phyloP scores from a whole-genome alignment of 2,888 invertebrate species.

The Acronicta leporina region DNA sequence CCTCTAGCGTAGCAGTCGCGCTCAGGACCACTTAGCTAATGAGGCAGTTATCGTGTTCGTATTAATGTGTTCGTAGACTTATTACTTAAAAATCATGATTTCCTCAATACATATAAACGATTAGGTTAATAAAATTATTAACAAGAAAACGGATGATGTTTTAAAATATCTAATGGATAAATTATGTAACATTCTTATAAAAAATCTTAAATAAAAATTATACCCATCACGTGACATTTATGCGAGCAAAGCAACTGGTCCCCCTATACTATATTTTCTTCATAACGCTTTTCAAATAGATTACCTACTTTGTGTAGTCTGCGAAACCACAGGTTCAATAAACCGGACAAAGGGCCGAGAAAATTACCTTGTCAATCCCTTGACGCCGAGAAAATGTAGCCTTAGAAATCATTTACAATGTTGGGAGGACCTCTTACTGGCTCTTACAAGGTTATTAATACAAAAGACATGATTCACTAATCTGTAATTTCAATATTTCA shows the following conservation, averaged over 20 bases:
- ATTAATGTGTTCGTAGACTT: too few species aligned
- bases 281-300: slow-evolving; percentile 18
- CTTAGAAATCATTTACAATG: slow-evolving; percentile 1
- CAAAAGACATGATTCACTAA: background rate
- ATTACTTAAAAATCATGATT: too few species aligned
- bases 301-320: slow-evolving; percentile 20
- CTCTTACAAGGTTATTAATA: background rate
- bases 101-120: too few species aligned
- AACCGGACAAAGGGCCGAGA: slow-evolving; percentile 30
- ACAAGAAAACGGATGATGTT: too few species aligned
- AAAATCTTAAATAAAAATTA: background rate
- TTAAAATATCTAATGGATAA: too few species aligned
- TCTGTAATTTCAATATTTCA: background rate
- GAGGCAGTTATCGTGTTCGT: too few species aligned
- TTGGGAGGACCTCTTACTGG: background rate
- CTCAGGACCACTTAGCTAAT: too few species aligned
- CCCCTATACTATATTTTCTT: slow-evolving; percentile 1
- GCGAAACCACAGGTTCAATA: slow-evolving; percentile 30
- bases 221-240: background rate
- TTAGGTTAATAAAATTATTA: too few species aligned
- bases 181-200: too few species aligned
- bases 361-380: slow-evolving; percentile 42
- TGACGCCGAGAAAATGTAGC: slow-evolving; percentile 19
- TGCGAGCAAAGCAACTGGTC: background rate
- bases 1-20: too few species aligned